Evolutionary conservation across 2,888 invertebrate genomes (phyloP).

Genomic region (Pherbina coryleti): DNA sequence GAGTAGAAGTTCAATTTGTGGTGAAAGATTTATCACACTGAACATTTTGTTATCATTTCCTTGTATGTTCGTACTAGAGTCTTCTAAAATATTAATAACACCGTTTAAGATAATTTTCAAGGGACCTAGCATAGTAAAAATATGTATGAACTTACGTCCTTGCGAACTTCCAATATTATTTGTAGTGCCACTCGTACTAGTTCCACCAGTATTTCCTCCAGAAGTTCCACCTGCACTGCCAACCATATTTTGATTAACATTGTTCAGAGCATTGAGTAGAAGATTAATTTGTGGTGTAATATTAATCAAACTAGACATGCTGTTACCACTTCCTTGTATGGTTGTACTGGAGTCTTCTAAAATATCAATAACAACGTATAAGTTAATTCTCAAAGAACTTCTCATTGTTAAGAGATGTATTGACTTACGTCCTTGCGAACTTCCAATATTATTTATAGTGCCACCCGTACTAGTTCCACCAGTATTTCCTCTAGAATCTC

Average conservation of each 20-base stretch:
- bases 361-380: not conserved
- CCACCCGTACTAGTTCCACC: not conserved
- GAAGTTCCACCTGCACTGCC: not conserved
- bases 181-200: not conserved
- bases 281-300: not conserved
- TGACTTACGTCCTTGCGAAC: not conserved
- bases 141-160: not conserved
- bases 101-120: not conserved
- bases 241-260: not conserved
- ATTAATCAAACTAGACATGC: not conserved
- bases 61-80: not conserved
- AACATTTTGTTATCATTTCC: not conserved
- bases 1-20: slow-evolving; percentile 19
- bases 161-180: not conserved
- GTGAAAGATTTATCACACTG: slow-evolving; percentile 2
- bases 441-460: not conserved
- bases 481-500: not conserved
- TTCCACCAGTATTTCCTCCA: not conserved
- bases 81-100: not conserved
- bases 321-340: not conserved
- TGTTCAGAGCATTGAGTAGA: not conserved
- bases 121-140: too few relatives aligned
- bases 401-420: too few relatives aligned
- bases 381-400: too few relatives aligned
- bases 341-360: not conserved